Evolutionary conservation across 2,113 vertebrate species (phyloP).

Genomic region (Corynorhinus townsendii): DNA sequence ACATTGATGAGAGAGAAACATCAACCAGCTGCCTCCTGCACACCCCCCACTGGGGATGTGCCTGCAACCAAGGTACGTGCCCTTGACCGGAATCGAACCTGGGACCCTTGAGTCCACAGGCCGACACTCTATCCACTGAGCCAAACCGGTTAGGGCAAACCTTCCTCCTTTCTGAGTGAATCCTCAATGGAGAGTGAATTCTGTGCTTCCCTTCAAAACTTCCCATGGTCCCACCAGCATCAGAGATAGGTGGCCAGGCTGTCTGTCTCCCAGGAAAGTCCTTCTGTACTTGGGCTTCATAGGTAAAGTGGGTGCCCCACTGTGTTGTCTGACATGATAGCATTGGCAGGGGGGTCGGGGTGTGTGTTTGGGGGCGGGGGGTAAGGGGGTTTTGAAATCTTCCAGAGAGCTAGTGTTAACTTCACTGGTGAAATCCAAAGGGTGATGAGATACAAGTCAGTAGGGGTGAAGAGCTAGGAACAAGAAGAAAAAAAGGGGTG

Average conservation of each 20-base stretch:
- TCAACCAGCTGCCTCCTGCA: too few species aligned
- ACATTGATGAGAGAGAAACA: too few species aligned
- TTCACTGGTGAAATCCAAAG: neutral
- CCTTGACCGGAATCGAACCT: too few species aligned
- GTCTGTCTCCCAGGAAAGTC: neutral
- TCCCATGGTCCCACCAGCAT: neutral
- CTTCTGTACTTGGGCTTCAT: neutral
- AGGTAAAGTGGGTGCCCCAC: too few species aligned
- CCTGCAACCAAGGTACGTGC: too few species aligned
- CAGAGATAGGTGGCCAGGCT: neutral
- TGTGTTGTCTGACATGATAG: neutral
- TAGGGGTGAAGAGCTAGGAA: neutral
- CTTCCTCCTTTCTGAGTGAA: neutral
- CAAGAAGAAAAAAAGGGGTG: neutral
- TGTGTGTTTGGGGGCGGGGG: too few species aligned
- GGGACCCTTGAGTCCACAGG: too few species aligned
- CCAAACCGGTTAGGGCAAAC: too few species aligned
- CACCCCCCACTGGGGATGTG: too few species aligned
- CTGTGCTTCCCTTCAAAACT: neutral
- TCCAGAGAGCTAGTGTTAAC: neutral
- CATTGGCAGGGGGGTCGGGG: neutral
- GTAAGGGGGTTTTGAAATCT: neutral
- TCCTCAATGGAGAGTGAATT: neutral
- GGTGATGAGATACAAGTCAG: neutral
- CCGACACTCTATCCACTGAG: too few species aligned